Conservation (phyloP, 2,797 vertebrate species). For the Danionella dracula region DNA sequence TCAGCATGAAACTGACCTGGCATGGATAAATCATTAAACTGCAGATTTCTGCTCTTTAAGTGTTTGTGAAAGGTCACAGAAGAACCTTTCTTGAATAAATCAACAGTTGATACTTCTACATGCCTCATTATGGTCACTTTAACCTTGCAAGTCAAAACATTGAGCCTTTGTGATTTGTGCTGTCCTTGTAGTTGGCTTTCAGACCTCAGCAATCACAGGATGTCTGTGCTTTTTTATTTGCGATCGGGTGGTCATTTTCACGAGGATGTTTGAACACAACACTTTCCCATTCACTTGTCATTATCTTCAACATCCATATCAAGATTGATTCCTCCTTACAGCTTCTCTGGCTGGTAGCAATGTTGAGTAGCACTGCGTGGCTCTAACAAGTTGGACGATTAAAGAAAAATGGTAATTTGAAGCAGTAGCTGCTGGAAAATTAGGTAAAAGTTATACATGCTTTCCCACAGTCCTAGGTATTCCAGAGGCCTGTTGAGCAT, state of each 20-base stretch:
- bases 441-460: not conserved
- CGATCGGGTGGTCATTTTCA: conserved; percentile 42
- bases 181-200: conserved; percentile 14
- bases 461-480: conserved; percentile 33
- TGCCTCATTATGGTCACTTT: not conserved
- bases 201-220: conserved; percentile 47
- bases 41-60: conserved; percentile 21
- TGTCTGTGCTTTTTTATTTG: conserved; percentile 41
- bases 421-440: conserved; percentile 15
- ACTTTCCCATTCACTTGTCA: conserved; percentile 26
- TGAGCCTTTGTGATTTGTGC: not conserved
- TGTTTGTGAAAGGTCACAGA: conserved; percentile 2
- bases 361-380: not conserved
- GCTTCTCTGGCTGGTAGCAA: too few species aligned
- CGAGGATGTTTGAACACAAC: conserved; percentile 45
- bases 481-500: conserved; percentile 24
- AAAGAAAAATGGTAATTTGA: conserved; percentile 5
- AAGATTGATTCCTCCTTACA: conserved; percentile 31
- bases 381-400: conserved; percentile 3
- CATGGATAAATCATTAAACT: conserved; percentile 45
- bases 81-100: conserved; percentile 30
- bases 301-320: conserved; percentile 23
- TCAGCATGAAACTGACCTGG: conserved; percentile 35
- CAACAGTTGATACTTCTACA: not conserved
- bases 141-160: not conserved